Base-by-base conservation (phyloP, 1,140 invertebrate genomes). In the Euglossa dilemma region DNA sequence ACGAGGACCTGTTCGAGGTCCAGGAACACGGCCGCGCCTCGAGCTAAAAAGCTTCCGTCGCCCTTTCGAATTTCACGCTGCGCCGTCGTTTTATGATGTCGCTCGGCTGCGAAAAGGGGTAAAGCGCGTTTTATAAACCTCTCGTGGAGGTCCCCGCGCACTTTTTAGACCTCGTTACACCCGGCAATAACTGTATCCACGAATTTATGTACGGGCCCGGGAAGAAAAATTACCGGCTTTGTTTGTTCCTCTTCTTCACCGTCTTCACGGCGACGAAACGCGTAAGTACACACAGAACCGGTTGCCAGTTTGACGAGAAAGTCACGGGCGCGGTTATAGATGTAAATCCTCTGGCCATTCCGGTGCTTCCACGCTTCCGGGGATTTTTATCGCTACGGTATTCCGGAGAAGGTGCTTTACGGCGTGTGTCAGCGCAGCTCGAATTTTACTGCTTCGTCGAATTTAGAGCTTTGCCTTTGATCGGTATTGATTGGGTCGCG, bases 121-220 rank as follows among this genome's bases (percentile, higher is more conserved):
- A 74, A n/a, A 77, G 45, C 61, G 63, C 7, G 63, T 66, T 77
- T 77, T 77, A 77, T 77, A 54, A 66, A 66, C 61, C 75, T 28
- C 45, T 52, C 45, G 25, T 25, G 12, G 36, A 20, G 16, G 61
- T 20, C 18, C 45, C 47, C n/a, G n/a, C n/a, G 50, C 14, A 16
- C 50, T 43, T 64, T 77, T 77, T 54, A 54, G 50, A 77, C 28
- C 50, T 23, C 28, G 47, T 36, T 66, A 66, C 28, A 12, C 20
- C 23, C 28, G 6, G 50, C 63, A 50, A 69, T 70, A 70, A 69
- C 43, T 59, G 64, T 23, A 69, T 57, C 47, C 9, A 20, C 52
- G 43, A 45, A 69, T 79, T 70, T 69, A 69, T 56, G 76, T 47
- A 20, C 36, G 28, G 2, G 18, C 0, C 6, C 36, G 1, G 7